phyloP scores from a whole-genome alignment of 2,888 invertebrate genomes.

The Melinaea marsaeus region DNA sequence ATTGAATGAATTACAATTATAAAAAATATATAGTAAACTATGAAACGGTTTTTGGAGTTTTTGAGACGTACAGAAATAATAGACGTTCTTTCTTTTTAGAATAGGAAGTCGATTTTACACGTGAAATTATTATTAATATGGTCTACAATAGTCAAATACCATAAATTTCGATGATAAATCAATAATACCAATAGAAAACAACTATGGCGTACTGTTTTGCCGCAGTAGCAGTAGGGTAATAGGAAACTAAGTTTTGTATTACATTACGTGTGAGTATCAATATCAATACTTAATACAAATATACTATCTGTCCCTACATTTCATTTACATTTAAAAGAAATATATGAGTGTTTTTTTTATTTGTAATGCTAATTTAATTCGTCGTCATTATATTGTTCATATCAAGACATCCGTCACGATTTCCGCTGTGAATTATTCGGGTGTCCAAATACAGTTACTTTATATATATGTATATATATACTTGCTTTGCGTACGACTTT shows the following conservation, averaged over 20 bases:
- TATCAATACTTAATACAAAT: constrained; percentile 25
- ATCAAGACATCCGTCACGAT: constrained; percentile 33
- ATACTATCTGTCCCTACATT: constrained; percentile 8
- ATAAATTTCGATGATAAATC: too few species aligned
- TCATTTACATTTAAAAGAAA: constrained; percentile 19
- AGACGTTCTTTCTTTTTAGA: too few species aligned
- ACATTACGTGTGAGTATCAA: constrained; percentile 30
- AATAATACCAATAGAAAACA: too few species aligned
- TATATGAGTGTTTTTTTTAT: constrained; percentile 10
- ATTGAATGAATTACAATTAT: too few species aligned
- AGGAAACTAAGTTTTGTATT: constrained; percentile 35
- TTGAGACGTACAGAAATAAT: too few species aligned
- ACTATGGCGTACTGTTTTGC: too few species aligned
- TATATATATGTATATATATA: constrained; percentile 7
- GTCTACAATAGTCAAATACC: too few species aligned
- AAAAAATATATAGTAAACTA: too few species aligned
- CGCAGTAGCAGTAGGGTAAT: constrained; percentile 36
- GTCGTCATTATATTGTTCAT: constrained; percentile 14
- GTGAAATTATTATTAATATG: too few species aligned
- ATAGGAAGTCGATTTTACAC: too few species aligned
- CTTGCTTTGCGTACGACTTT: constrained; percentile 2
- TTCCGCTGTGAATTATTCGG: constrained; percentile 35
- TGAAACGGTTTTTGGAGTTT: too few species aligned
- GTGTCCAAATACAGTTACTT: neutral
- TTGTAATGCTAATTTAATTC: constrained; percentile 15